These are phyloP conservation scores for Rallus limicola DNA, from an alignment of 2,113 vertebrate species.

Conservation along the genomic window DNA sequence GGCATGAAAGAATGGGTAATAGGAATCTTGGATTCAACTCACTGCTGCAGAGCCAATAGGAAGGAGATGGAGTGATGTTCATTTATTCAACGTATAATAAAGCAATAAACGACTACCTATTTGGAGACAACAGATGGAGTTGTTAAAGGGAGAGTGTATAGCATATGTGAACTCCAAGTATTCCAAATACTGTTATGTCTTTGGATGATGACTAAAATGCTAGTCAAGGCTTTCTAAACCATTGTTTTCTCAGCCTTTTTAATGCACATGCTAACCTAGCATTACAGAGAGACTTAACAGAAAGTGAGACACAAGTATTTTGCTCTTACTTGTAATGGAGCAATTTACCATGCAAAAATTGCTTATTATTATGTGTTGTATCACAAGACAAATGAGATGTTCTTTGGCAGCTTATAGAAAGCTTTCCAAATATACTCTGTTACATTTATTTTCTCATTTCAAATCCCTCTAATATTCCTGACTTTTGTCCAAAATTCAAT, in stretches of 20 bases:
- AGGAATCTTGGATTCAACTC: neutral
- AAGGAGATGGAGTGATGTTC: neutral
- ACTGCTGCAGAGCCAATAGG: neutral
- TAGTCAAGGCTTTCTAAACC: neutral
- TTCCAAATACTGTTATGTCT: neutral
- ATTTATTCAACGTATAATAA: neutral
- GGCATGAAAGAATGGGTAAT: neutral
- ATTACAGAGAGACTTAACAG: neutral
- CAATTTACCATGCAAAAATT: neutral
- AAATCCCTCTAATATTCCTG: neutral
- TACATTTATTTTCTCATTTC: slow-evolving; percentile 1
- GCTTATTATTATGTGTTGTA: neutral
- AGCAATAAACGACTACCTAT: neutral
- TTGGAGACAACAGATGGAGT: neutral
- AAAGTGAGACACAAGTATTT: neutral
- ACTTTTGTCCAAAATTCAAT: neutral
- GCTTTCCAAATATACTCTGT: neutral
- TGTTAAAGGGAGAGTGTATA: neutral
- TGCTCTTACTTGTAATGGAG: neutral
- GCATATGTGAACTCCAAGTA: neutral
- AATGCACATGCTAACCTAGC: neutral
- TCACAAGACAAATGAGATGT: neutral
- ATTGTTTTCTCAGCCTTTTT: neutral
- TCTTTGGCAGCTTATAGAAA: neutral
- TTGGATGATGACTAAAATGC: neutral